Conservation (phyloP, 2,888 invertebrate species). For the Eupithecia subumbrata region DNA sequence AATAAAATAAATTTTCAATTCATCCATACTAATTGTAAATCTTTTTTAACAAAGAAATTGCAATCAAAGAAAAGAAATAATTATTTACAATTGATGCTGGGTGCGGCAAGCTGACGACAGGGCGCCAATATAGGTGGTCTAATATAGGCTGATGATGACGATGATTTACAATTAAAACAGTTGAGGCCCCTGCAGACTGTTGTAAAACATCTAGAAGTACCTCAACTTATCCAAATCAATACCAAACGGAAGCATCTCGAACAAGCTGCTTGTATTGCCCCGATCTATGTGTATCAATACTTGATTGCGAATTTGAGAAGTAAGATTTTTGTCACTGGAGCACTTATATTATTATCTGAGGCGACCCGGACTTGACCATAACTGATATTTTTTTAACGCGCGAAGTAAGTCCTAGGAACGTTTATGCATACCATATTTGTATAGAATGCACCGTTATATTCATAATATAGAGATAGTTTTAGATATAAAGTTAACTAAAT, state of each 20-base stretch:
- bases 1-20: too few relatives aligned
- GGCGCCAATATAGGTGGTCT: too few relatives aligned
- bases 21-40: too few relatives aligned
- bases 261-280: background rate
- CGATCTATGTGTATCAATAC: background rate
- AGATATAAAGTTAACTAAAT: conserved; percentile 17
- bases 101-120: too few relatives aligned
- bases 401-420: conserved; percentile 35
- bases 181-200: background rate
- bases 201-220: background rate
- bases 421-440: conserved; percentile 13
- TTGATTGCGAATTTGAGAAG: background rate
- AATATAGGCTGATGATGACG: too few relatives aligned
- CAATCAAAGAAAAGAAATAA: too few relatives aligned
- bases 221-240: background rate
- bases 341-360: too few relatives aligned
- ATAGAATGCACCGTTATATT: conserved; percentile 10
- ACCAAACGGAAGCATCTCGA: background rate
- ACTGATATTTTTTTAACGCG: conserved; percentile 59
- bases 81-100: too few relatives aligned
- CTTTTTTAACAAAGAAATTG: too few relatives aligned
- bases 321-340: background rate
- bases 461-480: conserved; percentile 3
- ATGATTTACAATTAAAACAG: background rate
- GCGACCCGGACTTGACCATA: background rate